Evolutionary conservation across 2,888 invertebrate species (phyloP), one percentile per base, ranked within the genome.

Genomic region (Hedya salicella): DNA sequence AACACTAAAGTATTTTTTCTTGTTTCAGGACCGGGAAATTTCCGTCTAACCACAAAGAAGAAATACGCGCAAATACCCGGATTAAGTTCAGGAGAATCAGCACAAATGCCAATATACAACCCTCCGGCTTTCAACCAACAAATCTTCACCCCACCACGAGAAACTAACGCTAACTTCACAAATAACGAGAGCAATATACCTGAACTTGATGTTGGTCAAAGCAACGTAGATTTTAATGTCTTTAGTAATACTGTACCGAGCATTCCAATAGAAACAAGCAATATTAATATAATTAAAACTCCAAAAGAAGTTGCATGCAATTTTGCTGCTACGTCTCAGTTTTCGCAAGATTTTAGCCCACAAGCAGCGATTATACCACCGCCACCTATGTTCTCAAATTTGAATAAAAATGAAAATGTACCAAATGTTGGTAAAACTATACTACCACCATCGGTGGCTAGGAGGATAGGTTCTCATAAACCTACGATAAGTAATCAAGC

Each of bases 31-130:
- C 72, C 80, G 70, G 83, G 94, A 72, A 94, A 91, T 44, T 97
- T 95, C 83, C 92, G 96, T 39, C 93, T 96, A 62, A 90, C 95
- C 0, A 94, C 94, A 3, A 93, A 94, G 73, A 95, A 95, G 80
- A 95, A 96, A 76, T 97, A 97, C 83, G 97, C 96, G 0, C 96
- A 95, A 75, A 95, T 96, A 75, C 97, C 97, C 0, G 96, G 96
- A 0, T 80, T 96, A 3, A 86, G 95, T 21, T 85, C 96, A 6
- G 83, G 85, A 2, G 86, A 86, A 3, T 70, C 77, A 2, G 67
- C 59, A 19, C 70, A 70, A 13, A 69, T 64, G 44, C 70, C 70
- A 13, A 49, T 67, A 5, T 70, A 70, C 71, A 76, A 67, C 67
- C 72, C 67, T 67, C 75, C 19, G 57, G 72, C 69, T 39, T 42